Evolutionary conservation across 2,113 vertebrate genomes (phyloP).

Genomic region (Scartelaos histophorus): DNA sequence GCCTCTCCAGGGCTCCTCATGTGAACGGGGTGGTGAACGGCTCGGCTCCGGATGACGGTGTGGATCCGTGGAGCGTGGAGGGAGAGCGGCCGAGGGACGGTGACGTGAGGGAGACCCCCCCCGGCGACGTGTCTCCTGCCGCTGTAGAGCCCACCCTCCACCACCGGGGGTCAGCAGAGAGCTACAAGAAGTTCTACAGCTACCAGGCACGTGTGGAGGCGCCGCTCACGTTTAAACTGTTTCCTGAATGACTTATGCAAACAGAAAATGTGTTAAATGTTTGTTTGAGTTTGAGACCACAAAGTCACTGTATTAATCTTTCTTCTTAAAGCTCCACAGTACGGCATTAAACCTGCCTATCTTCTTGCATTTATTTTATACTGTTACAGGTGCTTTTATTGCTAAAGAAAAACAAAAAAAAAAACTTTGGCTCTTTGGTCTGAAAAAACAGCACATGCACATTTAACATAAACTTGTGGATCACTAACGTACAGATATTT

Average conservation of each 20-base stretch:
- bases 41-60: constrained; percentile 41
- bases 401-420: no score
- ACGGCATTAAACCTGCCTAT: no score
- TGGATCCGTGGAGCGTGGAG: constrained; percentile 13
- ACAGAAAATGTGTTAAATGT: no score
- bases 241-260: no score
- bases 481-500: no score
- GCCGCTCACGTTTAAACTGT: no score
- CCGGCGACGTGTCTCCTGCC: constrained; percentile 18
- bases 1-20: constrained; percentile 38
- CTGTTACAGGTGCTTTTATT: no score
- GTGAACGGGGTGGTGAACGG: constrained; percentile 38
- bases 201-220: constrained; percentile 54
- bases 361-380: no score
- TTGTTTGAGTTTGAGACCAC: no score
- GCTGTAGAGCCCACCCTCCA: constrained; percentile 46
- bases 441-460: no score
- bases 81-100: constrained; percentile 44
- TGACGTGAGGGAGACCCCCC: constrained; percentile 39
- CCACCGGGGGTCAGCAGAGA: constrained; percentile 69
- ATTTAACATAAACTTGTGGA: no score
- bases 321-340: not conserved
- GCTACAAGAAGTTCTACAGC: constrained; percentile 64
- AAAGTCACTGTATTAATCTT: not conserved
- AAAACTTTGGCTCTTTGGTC: no score